Evolutionary conservation across 2,888 invertebrate genomes (phyloP).

Genomic region (Macrophya alboannulata): DNA sequence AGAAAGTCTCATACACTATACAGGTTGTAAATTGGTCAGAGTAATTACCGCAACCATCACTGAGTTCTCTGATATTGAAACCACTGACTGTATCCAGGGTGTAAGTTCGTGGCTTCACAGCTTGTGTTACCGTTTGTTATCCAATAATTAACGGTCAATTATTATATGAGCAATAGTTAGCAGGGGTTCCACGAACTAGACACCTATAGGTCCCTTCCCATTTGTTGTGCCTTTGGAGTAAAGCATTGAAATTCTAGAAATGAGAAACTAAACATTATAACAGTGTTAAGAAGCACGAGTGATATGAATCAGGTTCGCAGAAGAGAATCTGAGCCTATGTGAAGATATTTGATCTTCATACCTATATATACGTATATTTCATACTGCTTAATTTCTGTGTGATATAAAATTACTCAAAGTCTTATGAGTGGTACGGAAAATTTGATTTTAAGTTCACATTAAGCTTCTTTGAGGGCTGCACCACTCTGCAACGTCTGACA

Average conservation of each 20-base stretch:
- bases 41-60: not conserved
- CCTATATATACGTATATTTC: not conserved
- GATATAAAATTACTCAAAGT: slow-evolving; percentile 3
- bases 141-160: not conserved
- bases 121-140: not conserved
- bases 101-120: not conserved
- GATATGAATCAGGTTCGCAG: not conserved
- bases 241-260: not conserved
- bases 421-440: slow-evolving; percentile 2
- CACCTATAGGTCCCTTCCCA: not conserved
- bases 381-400: not conserved
- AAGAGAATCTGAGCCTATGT: not conserved
- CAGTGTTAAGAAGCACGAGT: not conserved
- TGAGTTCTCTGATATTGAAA: not conserved
- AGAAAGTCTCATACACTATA: not conserved
- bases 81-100: not conserved
- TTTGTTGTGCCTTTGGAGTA: not conserved
- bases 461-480: slow-evolving; percentile 1
- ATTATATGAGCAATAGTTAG: not conserved
- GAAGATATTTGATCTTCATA: not conserved
- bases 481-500: slow-evolving; percentile 7
- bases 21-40: not conserved
- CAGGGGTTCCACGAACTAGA: not conserved
- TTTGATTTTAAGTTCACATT: slow-evolving; percentile 15
- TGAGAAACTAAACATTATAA: not conserved